Evolutionary conservation across 2,888 invertebrate species (phyloP).

Genomic region (Dynastes hyllus): DNA sequence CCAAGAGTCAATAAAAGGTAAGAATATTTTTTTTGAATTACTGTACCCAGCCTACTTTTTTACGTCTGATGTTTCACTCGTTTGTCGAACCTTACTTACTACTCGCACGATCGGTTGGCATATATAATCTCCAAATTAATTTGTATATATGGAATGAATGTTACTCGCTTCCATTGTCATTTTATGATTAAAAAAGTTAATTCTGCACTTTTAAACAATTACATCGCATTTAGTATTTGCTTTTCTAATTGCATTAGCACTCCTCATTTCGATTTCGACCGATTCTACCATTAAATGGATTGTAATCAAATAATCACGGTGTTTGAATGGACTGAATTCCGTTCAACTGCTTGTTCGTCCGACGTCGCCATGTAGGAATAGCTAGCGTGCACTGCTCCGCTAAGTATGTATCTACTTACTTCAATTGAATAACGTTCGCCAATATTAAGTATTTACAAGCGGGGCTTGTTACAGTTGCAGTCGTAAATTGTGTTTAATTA

Average conservation of each 20-base stretch:
- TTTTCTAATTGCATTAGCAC: conserved; percentile 25
- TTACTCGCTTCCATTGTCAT: no score
- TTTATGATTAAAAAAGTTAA: neutral
- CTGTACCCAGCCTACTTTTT: no score
- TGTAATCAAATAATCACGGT: conserved; percentile 40
- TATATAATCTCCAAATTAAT: no score
- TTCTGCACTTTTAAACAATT: conserved; percentile 7
- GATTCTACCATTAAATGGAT: conserved; percentile 23
- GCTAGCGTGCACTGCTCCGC: conserved; percentile 28
- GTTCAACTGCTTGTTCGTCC: conserved; percentile 17
- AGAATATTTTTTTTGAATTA: no score
- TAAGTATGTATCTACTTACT: conserved; percentile 38
- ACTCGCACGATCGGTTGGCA: no score
- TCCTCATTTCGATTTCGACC: conserved; percentile 20
- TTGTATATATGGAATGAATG: no score
- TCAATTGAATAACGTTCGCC: conserved; percentile 33
- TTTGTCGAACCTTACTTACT: no score
- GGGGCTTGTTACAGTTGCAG: conserved; percentile 41
- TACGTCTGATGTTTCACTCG: no score
- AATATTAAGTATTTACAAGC: conserved; percentile 44
- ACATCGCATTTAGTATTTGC: conserved; percentile 21
- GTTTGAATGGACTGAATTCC: conserved; percentile 39
- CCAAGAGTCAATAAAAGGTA: no score
- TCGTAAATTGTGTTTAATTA: conserved; percentile 46
- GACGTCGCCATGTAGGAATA: neutral